Conservation (phyloP, 2,797 vertebrate species). For the Buphagus erythrorhynchus region DNA sequence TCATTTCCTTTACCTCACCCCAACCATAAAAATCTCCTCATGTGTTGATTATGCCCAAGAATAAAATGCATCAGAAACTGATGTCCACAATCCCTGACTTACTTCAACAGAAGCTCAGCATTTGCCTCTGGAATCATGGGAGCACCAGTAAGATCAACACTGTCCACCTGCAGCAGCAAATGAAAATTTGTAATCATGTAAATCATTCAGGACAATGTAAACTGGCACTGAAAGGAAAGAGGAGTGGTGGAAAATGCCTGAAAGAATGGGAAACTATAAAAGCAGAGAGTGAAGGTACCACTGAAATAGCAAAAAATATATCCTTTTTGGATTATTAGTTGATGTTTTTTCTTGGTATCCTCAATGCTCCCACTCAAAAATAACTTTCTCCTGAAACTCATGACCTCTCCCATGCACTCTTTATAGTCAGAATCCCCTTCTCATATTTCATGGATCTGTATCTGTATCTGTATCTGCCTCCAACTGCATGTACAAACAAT, state of each 20-base stretch:
- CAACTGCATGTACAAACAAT: background rate
- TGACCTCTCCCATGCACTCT: background rate
- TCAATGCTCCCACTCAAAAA: background rate
- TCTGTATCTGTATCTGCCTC: background rate
- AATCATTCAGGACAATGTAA: background rate
- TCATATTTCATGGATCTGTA: background rate
- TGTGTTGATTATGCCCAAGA: background rate
- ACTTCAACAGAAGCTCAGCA: slow-evolving; percentile 5
- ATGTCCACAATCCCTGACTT: background rate
- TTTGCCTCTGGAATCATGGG: background rate
- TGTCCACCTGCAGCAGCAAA: background rate
- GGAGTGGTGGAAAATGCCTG: background rate
- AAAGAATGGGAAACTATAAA: background rate
- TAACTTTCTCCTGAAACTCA: background rate
- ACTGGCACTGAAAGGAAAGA: background rate
- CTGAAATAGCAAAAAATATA: background rate
- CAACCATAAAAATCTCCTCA: background rate
- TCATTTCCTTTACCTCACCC: background rate
- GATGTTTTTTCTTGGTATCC: background rate
- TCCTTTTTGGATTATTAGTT: background rate
- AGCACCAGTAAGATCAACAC: background rate
- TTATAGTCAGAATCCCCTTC: background rate
- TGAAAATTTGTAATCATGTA: background rate
- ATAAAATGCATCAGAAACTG: background rate
- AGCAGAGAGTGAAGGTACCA: background rate